Percentiles rank a stretch among this genome's conserved stretches.
Evolutionary conservation across 2,888 invertebrate genomes (phyloP).

Genomic region (Notocelia uddmanniana): DNA sequence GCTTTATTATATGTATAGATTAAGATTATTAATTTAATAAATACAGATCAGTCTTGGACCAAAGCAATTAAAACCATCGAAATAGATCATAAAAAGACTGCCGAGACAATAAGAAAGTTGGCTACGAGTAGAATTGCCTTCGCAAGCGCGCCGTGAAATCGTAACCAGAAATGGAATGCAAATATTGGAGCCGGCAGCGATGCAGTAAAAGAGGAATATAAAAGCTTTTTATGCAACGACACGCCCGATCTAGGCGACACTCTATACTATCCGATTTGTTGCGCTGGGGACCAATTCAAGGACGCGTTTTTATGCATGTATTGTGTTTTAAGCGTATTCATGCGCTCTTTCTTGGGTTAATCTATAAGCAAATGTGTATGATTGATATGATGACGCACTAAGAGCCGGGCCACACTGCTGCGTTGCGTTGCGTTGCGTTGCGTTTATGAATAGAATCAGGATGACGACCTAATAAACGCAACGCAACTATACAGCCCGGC

Average conservation of each 20-base stretch:
- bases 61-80: conserved; percentile 42
- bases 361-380: neutral
- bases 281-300: neutral
- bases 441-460: no score
- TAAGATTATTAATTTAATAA: neutral
- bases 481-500: no score
- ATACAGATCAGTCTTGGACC: neutral
- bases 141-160: conserved; percentile 61
- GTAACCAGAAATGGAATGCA: conserved; percentile 78
- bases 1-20: no score
- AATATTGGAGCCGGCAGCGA: conserved; percentile 75
- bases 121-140: conserved; percentile 68
- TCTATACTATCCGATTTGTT: conserved; percentile 12
- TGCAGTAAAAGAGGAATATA: conserved; percentile 60
- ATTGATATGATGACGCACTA: neutral
- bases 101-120: conserved; percentile 65
- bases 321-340: neutral
- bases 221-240: conserved; percentile 75
- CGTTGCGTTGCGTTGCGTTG: no score
- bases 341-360: neutral
- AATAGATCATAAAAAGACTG: conserved; percentile 60
- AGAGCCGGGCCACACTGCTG: neutral
- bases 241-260: conserved; percentile 62
- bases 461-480: no score
- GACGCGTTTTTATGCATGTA: no score